A percentile compares a stretch with the other conserved stretches of the same genome.
Evolutionary conservation across 2,113 vertebrate genomes (phyloP).

Genomic region (Calyptommatus sinebrachiatus): DNA sequence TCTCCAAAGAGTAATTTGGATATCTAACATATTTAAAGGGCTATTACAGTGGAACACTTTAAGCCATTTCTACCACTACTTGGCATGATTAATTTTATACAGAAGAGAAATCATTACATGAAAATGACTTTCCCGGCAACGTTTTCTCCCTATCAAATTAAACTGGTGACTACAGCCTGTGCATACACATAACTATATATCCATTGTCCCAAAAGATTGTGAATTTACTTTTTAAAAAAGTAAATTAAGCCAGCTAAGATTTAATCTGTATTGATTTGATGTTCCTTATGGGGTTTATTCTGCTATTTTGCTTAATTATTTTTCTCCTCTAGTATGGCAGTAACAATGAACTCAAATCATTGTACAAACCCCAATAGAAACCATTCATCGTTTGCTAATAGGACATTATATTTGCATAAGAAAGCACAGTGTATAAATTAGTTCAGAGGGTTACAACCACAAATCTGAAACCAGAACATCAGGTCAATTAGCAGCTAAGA

Average conservation of each 20-base stretch:
- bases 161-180: conserved; percentile 7
- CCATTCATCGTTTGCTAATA: conserved; percentile 51
- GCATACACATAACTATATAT: conserved; percentile 24
- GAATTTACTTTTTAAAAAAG: conserved; percentile 52
- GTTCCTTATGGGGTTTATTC: conserved; percentile 52
- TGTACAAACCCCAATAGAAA: conserved; percentile 55
- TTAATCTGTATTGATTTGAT: conserved; percentile 61
- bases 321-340: conserved; percentile 48
- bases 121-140: conserved; percentile 39
- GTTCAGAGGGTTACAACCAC: conserved; percentile 50
- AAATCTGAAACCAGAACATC: conserved; percentile 57
- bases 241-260: conserved; percentile 55
- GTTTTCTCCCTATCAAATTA: conserved; percentile 50
- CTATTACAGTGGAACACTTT: conserved; percentile 55
- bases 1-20: conserved; percentile 45
- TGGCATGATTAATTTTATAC: conserved; percentile 31
- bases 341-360: conserved; percentile 65
- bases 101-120: conserved; percentile 34
- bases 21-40: conserved; percentile 47
- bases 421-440: conserved; percentile 46
- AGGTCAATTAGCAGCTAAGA: conserved; percentile 62
- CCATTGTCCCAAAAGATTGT: conserved; percentile 32
- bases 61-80: conserved; percentile 44
- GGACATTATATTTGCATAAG: conserved; percentile 59
- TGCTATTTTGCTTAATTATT: conserved; percentile 61